Conservation (phyloP, 2,797 vertebrate genomes). For the Sebastes umbrosus region DNA sequence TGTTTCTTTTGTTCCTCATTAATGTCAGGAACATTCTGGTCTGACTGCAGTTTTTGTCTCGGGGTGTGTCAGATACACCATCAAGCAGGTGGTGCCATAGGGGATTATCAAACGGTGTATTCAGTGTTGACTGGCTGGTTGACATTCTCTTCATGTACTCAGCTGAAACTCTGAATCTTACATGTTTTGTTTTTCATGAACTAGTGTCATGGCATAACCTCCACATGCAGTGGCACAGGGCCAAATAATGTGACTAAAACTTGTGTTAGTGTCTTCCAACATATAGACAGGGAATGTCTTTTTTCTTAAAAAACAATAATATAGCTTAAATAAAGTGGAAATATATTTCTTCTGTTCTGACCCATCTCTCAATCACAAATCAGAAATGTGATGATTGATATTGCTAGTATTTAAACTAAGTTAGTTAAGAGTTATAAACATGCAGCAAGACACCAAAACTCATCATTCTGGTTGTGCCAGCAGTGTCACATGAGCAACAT, state of each 20-base stretch:
- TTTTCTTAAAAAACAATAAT: too few species aligned
- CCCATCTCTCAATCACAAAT: too few species aligned
- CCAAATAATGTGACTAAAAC: background rate
- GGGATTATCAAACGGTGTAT: background rate
- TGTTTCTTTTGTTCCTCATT: background rate
- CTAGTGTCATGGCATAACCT: background rate
- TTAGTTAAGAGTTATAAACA: too few species aligned
- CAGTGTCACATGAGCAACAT: background rate
- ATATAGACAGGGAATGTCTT: too few species aligned
- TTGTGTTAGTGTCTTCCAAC: too few species aligned
- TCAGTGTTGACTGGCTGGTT: background rate
- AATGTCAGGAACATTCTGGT: background rate
- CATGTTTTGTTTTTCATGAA: background rate
- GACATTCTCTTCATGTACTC: background rate
- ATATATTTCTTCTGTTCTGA: too few species aligned
- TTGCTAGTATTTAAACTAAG: too few species aligned
- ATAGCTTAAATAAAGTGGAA: too few species aligned
- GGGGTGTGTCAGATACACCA: background rate
- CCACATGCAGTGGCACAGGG: background rate
- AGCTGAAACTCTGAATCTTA: background rate
- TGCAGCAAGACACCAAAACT: background rate
- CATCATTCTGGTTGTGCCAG: background rate
- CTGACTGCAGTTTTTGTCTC: background rate
- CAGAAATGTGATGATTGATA: too few species aligned
- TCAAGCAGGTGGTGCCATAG: background rate